A percentile compares a stretch with the other conserved stretches of the same genome.
These are phyloP conservation scores for Agrochola litura DNA, from an alignment of 2,888 invertebrate species.

Conservation along the genomic window DNA sequence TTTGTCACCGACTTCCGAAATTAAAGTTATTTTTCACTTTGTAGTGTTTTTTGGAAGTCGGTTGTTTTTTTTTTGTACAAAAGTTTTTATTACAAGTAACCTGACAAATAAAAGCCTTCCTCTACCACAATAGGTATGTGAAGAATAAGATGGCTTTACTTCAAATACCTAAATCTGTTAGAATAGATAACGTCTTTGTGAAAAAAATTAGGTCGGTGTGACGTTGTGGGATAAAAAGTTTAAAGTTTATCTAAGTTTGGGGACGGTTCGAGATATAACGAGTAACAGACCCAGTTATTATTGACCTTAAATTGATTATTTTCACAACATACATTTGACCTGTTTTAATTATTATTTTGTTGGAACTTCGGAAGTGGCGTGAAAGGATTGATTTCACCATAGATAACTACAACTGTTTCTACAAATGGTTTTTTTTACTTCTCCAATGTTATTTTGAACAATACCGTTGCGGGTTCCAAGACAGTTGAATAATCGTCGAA, in stretches of 20 bases:
- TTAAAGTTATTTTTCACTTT: no score
- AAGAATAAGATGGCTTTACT: background rate
- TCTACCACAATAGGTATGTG: background rate
- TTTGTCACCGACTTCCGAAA: no score
- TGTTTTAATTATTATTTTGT: background rate
- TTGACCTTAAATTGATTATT: constrained; percentile 29
- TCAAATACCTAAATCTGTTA: background rate
- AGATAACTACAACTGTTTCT: no score
- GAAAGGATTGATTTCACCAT: background rate
- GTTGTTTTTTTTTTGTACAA: no score
- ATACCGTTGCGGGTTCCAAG: background rate
- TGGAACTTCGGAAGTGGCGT: no score
- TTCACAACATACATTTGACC: background rate
- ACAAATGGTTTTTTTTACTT: background rate
- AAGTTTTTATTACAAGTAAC: no score
- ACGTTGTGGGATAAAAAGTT: constrained; percentile 35
- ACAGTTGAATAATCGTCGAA: background rate
- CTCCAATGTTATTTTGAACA: background rate
- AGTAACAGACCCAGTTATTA: constrained; percentile 26
- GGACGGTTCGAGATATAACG: constrained; percentile 11
- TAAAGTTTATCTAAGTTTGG: constrained; percentile 54
- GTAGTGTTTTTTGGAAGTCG: no score
- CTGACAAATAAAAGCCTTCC: background rate
- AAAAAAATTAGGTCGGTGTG: constrained; percentile 34
- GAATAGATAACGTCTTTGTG: background rate